Conservation (phyloP, 2,113 vertebrate species). For the Polyodon spathula region DNA sequence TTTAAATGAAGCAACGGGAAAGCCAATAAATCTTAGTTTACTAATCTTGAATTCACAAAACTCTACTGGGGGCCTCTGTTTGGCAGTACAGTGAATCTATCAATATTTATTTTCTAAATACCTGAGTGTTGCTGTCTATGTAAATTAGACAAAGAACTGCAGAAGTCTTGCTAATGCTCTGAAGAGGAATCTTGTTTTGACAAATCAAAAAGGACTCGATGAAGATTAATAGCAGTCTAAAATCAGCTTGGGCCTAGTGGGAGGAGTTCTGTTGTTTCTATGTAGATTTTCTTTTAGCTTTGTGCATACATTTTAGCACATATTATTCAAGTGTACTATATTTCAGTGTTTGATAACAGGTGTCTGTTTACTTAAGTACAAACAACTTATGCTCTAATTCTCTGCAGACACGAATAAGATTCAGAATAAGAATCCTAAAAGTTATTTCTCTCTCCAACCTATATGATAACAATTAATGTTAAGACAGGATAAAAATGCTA, state of each 20-base stretch:
- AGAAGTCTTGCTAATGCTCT: background rate
- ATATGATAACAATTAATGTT: too few relatives aligned
- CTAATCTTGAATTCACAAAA: background rate
- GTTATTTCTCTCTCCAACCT: too few relatives aligned
- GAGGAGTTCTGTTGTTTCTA: background rate
- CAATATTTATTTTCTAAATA: background rate
- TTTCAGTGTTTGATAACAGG: too few relatives aligned
- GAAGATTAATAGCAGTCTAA: conserved; percentile 7
- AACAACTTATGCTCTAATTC: too few relatives aligned
- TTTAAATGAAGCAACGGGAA: background rate
- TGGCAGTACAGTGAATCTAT: background rate
- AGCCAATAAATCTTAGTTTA: background rate
- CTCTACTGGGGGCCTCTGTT: background rate
- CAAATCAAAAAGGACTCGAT: background rate
- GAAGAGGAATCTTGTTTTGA: background rate
- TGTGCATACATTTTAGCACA: background rate
- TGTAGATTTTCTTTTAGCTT: background rate
- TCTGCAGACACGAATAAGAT: too few relatives aligned
- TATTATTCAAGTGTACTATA: too few relatives aligned
- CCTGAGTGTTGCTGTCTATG: background rate
- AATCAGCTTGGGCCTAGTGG: background rate
- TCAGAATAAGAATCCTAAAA: too few relatives aligned
- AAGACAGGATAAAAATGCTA: too few relatives aligned
- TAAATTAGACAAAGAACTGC: background rate
- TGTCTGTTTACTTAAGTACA: too few relatives aligned